Evolutionary conservation across 2,888 invertebrate species (phyloP).

Genomic region (Amphipyra berbera): DNA sequence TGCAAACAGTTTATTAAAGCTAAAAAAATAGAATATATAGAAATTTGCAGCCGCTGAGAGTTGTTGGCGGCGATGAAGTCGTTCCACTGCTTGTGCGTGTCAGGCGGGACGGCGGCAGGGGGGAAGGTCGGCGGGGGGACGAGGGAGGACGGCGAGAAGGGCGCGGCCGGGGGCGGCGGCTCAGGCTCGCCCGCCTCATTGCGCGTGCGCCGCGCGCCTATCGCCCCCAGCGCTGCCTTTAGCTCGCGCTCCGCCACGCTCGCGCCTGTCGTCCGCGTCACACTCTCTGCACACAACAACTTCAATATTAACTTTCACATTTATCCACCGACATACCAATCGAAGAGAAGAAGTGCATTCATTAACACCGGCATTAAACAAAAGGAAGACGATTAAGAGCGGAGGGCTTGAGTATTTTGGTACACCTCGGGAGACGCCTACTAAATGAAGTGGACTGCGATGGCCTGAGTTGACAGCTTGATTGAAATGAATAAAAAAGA

Average conservation of each 20-base stretch:
- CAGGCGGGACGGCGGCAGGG: slow-evolving; percentile 64
- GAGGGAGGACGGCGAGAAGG: slow-evolving; percentile 3
- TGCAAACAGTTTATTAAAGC: slow-evolving; percentile 67
- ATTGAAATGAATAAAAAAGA: too few relatives aligned
- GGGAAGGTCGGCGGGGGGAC: slow-evolving; percentile 58
- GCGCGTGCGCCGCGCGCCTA: slow-evolving; percentile 67
- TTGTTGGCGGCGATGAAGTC: slow-evolving; percentile 68
- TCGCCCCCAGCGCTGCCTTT: slow-evolving; percentile 68
- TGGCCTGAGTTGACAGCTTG: too few relatives aligned
- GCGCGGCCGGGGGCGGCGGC: slow-evolving; percentile 14
- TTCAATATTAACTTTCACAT: background rate
- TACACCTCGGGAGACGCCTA: too few relatives aligned
- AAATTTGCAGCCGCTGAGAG: slow-evolving; percentile 52
- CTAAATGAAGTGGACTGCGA: background rate
- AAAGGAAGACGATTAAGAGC: too few relatives aligned
- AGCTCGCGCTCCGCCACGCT: slow-evolving; percentile 78
- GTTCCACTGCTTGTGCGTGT: slow-evolving; percentile 71
- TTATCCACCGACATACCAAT: background rate
- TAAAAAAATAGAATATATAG: slow-evolving; percentile 67
- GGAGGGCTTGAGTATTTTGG: too few relatives aligned
- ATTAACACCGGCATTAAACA: too few relatives aligned
- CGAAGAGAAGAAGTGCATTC: too few relatives aligned
- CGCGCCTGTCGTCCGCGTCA: slow-evolving; percentile 36
- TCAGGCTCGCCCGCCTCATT: slow-evolving; percentile 54
- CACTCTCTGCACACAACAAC: slow-evolving; percentile 33